phyloP scores from a whole-genome alignment of 2,888 invertebrate species.

The Xanthia togata region DNA sequence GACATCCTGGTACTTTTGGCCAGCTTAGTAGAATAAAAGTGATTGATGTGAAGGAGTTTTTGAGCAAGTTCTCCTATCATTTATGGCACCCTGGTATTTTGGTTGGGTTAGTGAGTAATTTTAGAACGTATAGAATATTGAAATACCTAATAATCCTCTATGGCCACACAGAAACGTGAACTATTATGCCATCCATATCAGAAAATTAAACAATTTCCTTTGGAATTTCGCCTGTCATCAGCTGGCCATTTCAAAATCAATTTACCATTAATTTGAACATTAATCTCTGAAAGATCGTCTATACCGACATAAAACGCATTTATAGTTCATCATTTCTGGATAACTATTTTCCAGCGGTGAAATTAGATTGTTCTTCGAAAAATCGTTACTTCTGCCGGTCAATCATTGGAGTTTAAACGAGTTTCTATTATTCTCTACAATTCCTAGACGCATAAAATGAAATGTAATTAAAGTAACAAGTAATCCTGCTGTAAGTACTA shows the following conservation, averaged over 20 bases:
- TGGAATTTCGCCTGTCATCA: neutral
- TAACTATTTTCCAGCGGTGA: constrained; percentile 10
- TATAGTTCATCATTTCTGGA: constrained; percentile 7
- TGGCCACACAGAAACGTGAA: neutral
- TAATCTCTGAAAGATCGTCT: neutral
- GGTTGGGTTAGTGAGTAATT: neutral
- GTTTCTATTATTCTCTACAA: constrained; percentile 20
- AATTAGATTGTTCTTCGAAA: constrained; percentile 49
- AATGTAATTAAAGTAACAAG: constrained; percentile 25
- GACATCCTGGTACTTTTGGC: constrained; percentile 50
- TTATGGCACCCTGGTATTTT: neutral
- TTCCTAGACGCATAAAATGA: constrained; percentile 38
- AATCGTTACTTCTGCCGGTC: constrained; percentile 28
- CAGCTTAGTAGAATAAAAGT: neutral
- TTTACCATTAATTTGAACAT: constrained; percentile 23
- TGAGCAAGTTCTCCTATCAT: neutral
- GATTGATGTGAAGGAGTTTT: neutral
- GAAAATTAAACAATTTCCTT: neutral
- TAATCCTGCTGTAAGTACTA: neutral
- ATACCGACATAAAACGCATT: constrained; percentile 14
- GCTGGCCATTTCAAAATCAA: constrained; percentile 23
- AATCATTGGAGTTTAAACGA: constrained; percentile 36
- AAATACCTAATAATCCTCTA: neutral
- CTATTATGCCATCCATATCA: neutral
- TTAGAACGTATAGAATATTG: neutral